Base-by-base conservation (phyloP, 2,797 vertebrate genomes). In the Champsocephalus gunnari region DNA sequence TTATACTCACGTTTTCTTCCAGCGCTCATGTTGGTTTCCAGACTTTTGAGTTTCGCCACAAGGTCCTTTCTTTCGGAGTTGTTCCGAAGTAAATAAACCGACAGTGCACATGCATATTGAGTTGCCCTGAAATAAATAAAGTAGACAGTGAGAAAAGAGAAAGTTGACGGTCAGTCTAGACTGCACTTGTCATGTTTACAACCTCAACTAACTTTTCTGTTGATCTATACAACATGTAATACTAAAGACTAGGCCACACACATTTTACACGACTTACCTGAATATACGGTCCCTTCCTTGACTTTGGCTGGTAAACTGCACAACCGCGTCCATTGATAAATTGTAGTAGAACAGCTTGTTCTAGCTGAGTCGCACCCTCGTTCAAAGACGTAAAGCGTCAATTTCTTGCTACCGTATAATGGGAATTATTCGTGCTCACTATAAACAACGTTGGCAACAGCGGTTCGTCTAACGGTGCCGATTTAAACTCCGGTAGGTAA, bases 1-100 rank as follows among this genome's bases (percentile, higher is more conserved):
- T 59, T 5, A 49, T 69, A 97, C 98, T 98, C 94, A 99, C 98
- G 86, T 94, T 98, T 99, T 71, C 98, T 94, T 83, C 98, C 97
- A 73, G 95, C 91, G 71, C 97, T 98, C 96, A 99, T 96, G 94
- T 92, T 96, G 53, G 94, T 89, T 83, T 99, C 97, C 94, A 99
- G 83, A 66, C 89, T 93, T 91, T 94, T 94, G 62, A 99, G 95
- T 84, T 96, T 98, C 77, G 77, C 85, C 87, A 95, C 84, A 71
- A 98, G 84, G 56, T 94, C 91, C 88, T 96, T 94, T 78, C 83
- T 96, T 53, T 82, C 91, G 1, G 93, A 49, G 44, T 94, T 92
- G 88, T 89, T 94, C 85, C 96, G 93, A 75, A 98, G 94, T 72
- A 97, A 77, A 93, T 99, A 95, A 73, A 90, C 93, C 71, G 95